Evolutionary conservation across 2,888 invertebrate genomes (phyloP), one percentile per base, ranked within the genome.

Genomic region (Acrocyrtus sp.): DNA sequence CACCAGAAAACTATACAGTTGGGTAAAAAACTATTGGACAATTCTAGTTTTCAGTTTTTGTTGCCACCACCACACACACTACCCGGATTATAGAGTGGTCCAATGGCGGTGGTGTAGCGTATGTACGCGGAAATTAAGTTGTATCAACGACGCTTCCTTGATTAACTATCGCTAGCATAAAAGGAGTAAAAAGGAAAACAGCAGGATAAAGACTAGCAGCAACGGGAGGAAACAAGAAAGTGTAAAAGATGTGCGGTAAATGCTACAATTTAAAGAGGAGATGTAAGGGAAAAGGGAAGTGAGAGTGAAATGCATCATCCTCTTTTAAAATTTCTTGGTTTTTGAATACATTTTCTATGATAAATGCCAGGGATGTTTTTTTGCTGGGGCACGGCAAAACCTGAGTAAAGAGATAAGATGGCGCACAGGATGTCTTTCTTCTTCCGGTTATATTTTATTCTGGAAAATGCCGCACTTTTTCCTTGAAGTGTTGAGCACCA

Each of bases 401-500:
- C n/a, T n/a, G n/a, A n/a, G n/a, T n/a, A n/a, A n/a, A n/a, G n/a
- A n/a, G n/a, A n/a, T n/a, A n/a, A n/a, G n/a, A n/a, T n/a, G n/a
- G n/a, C n/a, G n/a, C n/a, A n/a, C n/a, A n/a, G n/a, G n/a, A n/a
- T 61, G 69, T 61, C 69, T 69, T 61, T 69, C 69, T 61, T 39
- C 47, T 69, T 69, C 61, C 69, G 61, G 61, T 39, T 21, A 12
- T 54, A 45, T 24, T 29, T 68, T 41, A 41, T 56, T 66, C 45
- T 19, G 27, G 34, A 60, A n/a, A n/a, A n/a, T n/a, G n/a, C n/a
- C n/a, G n/a, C n/a, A n/a, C n/a, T n/a, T n/a, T n/a, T n/a, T n/a
- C n/a, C n/a, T n/a, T n/a, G n/a, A n/a, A n/a, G n/a, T n/a, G n/a
- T n/a, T n/a, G n/a, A n/a, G n/a, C n/a, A n/a, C n/a, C n/a, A n/a